Percentiles rank a stretch among this genome's conserved stretches.
Conservation (phyloP, 2,113 vertebrate genomes). For the Isichthys henryi region DNA sequence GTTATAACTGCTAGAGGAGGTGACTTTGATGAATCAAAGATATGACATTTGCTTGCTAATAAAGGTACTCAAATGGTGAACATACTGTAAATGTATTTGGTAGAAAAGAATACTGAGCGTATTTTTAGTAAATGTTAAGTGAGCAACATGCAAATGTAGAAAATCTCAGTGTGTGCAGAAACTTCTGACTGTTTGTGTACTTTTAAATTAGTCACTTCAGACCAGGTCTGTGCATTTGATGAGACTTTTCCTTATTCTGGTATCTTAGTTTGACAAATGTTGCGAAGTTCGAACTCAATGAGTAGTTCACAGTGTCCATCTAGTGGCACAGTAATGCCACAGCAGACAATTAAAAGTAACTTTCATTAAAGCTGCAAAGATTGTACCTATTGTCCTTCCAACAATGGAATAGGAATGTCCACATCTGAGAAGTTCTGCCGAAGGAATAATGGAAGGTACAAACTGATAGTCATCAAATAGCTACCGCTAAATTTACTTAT, state of each 20-base stretch:
- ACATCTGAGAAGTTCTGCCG: background rate
- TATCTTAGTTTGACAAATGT: background rate
- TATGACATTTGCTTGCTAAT: too few relatives aligned
- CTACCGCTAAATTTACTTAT: background rate
- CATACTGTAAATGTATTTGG: too few relatives aligned
- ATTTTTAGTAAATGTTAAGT: too few relatives aligned
- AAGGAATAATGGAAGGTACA: background rate
- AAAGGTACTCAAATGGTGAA: too few relatives aligned
- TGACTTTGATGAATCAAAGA: too few relatives aligned
- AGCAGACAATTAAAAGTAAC: background rate
- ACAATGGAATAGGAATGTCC: background rate
- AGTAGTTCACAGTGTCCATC: slow-evolving; percentile 25
- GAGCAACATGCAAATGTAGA: too few relatives aligned
- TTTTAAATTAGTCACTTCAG: background rate
- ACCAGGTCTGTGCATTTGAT: background rate
- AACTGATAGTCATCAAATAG: background rate
- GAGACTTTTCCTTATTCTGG: background rate
- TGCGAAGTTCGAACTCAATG: background rate
- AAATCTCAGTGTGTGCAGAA: too few relatives aligned
- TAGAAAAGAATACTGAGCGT: too few relatives aligned
- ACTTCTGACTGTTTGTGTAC: background rate
- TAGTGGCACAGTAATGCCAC: slow-evolving; percentile 32
- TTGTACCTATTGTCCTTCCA: background rate
- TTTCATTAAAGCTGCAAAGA: background rate
- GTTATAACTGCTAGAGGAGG: too few relatives aligned